Conservation (phyloP, 2,113 vertebrate genomes). For the Chinchilla lanigera region DNA sequence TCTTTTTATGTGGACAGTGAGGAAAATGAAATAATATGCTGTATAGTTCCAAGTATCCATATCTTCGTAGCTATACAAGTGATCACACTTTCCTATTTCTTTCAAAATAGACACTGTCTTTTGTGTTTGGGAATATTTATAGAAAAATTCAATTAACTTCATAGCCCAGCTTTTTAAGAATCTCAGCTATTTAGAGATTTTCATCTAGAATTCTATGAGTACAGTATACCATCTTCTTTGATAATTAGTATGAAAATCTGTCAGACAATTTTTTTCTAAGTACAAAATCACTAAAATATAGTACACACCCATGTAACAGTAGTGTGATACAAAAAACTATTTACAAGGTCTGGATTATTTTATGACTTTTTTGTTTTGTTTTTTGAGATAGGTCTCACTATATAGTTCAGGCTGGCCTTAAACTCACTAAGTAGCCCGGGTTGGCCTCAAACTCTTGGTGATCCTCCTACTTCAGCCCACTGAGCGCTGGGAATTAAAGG, state of each 20-base stretch:
- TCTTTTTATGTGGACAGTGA: background rate
- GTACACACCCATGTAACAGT: background rate
- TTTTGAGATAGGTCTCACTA: background rate
- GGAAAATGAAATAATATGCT: background rate
- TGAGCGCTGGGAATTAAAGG: background rate
- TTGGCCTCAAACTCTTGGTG: background rate
- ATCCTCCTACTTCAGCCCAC: background rate
- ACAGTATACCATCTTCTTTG: background rate
- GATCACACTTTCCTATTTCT: background rate
- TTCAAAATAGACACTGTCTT: background rate
- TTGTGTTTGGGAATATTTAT: conserved; percentile 30
- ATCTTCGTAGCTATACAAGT: background rate
- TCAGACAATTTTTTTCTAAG: background rate
- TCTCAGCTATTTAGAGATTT: background rate
- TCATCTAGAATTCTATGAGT: too few relatives aligned
- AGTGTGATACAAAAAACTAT: background rate
- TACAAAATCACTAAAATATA: background rate
- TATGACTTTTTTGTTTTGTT: background rate
- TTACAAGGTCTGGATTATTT: background rate
- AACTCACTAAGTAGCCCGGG: background rate
- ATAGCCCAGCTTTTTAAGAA: background rate
- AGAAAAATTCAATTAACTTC: conserved; percentile 46
- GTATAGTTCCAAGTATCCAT: background rate
- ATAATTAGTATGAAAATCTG: background rate
- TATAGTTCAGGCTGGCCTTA: background rate